A percentile compares a stretch with the other conserved stretches of the same genome.
phyloP scores from a whole-genome alignment of 2,797 vertebrate genomes.

The Halcyon badia region DNA sequence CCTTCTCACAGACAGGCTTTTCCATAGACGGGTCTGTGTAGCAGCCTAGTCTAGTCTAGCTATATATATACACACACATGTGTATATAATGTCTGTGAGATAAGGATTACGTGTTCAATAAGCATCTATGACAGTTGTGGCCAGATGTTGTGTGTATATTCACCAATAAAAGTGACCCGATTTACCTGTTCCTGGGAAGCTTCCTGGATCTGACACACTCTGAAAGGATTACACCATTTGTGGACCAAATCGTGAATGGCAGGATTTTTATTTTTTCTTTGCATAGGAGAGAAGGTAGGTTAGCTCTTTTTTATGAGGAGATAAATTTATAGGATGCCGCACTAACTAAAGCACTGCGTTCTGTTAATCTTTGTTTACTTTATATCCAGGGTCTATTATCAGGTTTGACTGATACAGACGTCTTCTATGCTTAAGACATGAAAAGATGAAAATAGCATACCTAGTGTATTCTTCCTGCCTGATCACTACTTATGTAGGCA shows the following conservation, averaged over 20 bases:
- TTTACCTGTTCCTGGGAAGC: background rate
- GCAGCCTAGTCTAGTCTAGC: background rate
- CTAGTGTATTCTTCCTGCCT: background rate
- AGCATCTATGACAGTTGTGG: background rate
- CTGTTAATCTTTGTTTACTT: background rate
- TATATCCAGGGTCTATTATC: background rate
- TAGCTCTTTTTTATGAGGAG: background rate
- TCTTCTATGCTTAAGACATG: background rate
- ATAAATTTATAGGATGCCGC: background rate
- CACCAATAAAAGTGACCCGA: background rate
- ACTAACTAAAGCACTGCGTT: background rate
- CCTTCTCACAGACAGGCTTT: background rate
- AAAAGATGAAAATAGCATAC: background rate
- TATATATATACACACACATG: background rate
- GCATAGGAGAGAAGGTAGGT: background rate
- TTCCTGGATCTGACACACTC: background rate
- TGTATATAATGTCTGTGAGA: background rate
- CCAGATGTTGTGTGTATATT: background rate
- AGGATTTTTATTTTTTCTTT: background rate
- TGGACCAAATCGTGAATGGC: background rate
- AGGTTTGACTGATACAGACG: background rate
- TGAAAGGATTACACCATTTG: background rate
- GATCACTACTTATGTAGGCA: rapidly evolving
- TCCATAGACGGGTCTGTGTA: background rate
- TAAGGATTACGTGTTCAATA: background rate